A percentile compares a stretch with the other conserved stretches of the same genome.
These are phyloP conservation scores for Clepsis dumicolana DNA, from an alignment of 2,888 invertebrate genomes.

Conservation along the genomic window DNA sequence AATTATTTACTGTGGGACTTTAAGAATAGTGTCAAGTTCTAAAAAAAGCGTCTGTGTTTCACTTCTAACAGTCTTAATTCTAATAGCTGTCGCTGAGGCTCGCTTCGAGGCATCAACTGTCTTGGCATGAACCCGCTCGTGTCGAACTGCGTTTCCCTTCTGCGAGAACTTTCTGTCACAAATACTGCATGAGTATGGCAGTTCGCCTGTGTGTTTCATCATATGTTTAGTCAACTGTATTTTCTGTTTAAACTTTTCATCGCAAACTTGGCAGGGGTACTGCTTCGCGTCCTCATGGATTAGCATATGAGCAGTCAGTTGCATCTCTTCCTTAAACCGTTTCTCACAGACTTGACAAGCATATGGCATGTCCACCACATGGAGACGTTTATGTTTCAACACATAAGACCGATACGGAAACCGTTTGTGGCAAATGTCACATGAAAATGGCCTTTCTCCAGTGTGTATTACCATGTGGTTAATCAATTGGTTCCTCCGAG, in stretches of 20 bases:
- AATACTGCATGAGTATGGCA: not conserved
- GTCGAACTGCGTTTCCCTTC: not conserved
- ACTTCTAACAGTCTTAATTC: not conserved
- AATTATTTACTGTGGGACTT: not conserved
- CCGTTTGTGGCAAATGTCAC: not conserved
- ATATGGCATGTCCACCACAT: not conserved
- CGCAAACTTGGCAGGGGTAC: not conserved
- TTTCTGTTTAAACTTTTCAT: not conserved
- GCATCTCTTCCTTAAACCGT: not conserved
- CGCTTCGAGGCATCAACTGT: not conserved
- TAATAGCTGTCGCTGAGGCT: not conserved
- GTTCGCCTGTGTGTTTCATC: not conserved
- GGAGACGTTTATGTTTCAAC: not conserved
- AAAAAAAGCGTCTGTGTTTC: not conserved
- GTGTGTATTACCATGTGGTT: not conserved
- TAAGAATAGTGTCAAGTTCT: not conserved
- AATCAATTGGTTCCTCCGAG: not conserved
- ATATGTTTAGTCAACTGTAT: conserved; percentile 1
- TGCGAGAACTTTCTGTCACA: not conserved
- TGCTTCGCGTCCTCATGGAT: not conserved
- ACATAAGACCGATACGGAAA: not conserved
- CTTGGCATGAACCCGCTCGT: not conserved
- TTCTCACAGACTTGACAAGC: not conserved
- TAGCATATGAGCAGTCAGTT: not conserved
- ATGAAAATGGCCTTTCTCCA: not conserved